phyloP scores from a whole-genome alignment of 2,113 vertebrate genomes.

The human (Homo sapiens) region DNA sequence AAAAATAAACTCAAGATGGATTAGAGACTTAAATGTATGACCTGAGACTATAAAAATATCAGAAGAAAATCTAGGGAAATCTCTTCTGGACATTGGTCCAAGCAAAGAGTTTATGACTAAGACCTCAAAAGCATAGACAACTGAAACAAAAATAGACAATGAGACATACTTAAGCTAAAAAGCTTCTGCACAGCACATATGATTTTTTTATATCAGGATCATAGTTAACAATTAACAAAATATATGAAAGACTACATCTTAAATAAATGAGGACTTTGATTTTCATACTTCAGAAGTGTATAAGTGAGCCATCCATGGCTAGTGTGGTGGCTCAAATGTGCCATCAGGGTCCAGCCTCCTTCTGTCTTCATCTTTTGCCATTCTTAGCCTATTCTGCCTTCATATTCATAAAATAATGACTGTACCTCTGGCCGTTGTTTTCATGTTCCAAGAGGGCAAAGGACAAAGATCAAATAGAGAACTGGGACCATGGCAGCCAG shows the following conservation, averaged over 20 bases:
- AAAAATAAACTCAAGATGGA: not conserved
- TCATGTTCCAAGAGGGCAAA: conserved; percentile 1
- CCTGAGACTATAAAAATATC: not conserved
- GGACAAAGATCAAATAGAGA: not conserved
- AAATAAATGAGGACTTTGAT: not conserved
- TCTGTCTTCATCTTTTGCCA: not conserved
- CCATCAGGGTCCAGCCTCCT: too few relatives aligned
- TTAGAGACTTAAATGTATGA: not conserved
- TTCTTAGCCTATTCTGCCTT: not conserved
- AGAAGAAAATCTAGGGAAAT: not conserved
- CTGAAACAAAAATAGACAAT: not conserved
- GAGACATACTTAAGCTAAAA: not conserved
- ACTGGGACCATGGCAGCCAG: not conserved
- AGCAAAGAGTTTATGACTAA: not conserved
- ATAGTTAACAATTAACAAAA: not conserved
- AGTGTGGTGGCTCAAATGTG: not conserved
- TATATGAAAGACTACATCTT: not conserved
- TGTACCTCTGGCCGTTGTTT: not conserved
- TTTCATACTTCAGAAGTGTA: not conserved
- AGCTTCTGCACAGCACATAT: not conserved
- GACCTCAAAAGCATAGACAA: not conserved
- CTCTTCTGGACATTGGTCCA: not conserved
- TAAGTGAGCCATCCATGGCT: fast-evolving
- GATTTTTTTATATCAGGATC: not conserved
- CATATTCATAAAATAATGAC: not conserved